A percentile compares a stretch with the other conserved stretches of the same genome.
Conservation (phyloP, 2,797 vertebrate species). For the Taeniopygia guttata region DNA sequence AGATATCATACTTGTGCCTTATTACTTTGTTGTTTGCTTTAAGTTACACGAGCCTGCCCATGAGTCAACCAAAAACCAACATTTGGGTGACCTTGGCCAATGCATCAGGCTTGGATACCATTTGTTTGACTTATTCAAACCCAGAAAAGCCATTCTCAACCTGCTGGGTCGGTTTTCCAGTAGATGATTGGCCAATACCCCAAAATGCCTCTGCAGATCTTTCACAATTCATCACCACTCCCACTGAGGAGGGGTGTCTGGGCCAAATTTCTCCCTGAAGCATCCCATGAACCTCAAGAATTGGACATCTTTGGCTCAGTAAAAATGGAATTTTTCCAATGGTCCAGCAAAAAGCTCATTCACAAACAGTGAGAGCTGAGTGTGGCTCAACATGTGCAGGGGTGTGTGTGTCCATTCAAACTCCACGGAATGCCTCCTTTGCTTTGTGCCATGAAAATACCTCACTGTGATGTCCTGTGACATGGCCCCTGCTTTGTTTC, state of each 20-base stretch:
- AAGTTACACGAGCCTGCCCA: accelerated
- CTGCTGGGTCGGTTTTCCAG: background rate
- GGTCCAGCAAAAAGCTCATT: background rate
- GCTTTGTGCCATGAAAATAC: too few relatives aligned
- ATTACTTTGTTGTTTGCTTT: background rate
- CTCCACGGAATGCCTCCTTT: too few relatives aligned
- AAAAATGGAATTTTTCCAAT: background rate
- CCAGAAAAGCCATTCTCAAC: background rate
- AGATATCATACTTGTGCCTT: background rate
- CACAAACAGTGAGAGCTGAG: too few relatives aligned
- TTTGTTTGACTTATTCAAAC: background rate
- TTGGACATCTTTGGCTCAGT: background rate
- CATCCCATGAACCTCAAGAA: background rate
- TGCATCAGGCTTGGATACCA: background rate
- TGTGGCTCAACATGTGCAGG: too few relatives aligned
- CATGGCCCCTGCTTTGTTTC: too few relatives aligned
- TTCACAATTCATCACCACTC: background rate
- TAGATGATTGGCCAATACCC: background rate
- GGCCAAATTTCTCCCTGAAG: background rate
- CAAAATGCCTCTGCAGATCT: background rate
- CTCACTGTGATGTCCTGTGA: too few relatives aligned
- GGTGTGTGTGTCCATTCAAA: too few relatives aligned
- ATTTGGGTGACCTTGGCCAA: background rate
- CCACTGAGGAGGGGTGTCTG: background rate
- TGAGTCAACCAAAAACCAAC: background rate